Base-by-base conservation (phyloP, 53 echinoderm and acorn worm genomes). In the Temnopleurus reevesii region DNA sequence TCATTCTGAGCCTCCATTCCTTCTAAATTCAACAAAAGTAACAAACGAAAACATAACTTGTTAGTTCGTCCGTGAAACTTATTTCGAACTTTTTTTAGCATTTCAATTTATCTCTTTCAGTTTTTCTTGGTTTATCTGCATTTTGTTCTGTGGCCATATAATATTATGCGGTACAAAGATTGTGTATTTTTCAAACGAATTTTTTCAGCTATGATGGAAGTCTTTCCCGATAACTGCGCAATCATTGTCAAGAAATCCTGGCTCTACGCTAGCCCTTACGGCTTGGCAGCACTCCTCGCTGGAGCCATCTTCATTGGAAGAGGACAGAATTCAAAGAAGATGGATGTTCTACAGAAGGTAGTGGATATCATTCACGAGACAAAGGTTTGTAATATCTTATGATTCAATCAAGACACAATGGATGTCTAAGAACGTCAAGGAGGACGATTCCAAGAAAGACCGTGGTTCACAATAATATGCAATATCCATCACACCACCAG, bases 191-290 rank as follows among this genome's bases (percentile, higher is more conserved):
- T 10, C 23, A 19, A 56, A 56, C 24, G 24, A 21, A n/a, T 27
- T 29, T 41, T 28, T 90, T 59, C 44, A 95, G 94, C 86, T 13
- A 94, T 94, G 94, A 94, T 94, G 94, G 94, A 94, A 19, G 76
- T 46, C 49, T 94, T 92, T 92, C 94, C 94, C 1, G 56, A 90
- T 10, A 86, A 90, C 33, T 94, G 95, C 44, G 91, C 89, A 12
- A 55, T 95, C 12, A 93, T 91, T 31, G 85, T 93, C 85, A 95
- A 95, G 82, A 86, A 90, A 17, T 86, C 90, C 2, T 53, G 89
- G 33, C 93, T 91, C 51, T 93, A 93, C 56, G 46, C 81, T 5
- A 93, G 93, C 6, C 89, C 95, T 5, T 85, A 91, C 59, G 95
- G 95, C 23, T 51, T 95, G 7, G 90, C 89, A 0, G 89, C 86